Percentiles rank a stretch among this genome's conserved stretches.
These are phyloP conservation scores for Cnemophilus loriae DNA, from an alignment of 2,113 vertebrate genomes.

Conservation along the genomic window DNA sequence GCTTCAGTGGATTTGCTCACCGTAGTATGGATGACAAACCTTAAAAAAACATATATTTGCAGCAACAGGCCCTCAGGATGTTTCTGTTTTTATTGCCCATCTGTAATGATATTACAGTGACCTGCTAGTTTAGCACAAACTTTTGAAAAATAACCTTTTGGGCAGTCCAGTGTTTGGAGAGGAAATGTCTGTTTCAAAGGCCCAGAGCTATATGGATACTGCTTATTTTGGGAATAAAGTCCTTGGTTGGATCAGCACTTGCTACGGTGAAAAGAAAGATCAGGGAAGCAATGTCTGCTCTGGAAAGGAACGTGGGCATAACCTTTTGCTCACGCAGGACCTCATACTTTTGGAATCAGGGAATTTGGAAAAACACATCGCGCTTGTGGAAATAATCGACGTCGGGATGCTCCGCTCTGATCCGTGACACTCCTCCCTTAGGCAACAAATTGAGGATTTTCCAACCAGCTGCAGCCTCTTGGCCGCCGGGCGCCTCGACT, in stretches of 20 bases:
- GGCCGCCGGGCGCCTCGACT: background rate
- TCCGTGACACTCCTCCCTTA: rapidly evolving
- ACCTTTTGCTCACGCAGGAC: background rate
- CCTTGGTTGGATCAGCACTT: background rate
- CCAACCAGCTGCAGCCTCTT: background rate
- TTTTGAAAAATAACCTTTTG: background rate
- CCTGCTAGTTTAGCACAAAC: background rate
- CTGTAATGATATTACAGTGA: background rate
- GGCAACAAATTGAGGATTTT: background rate
- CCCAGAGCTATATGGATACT: background rate
- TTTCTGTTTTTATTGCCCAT: background rate
- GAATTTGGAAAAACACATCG: background rate
- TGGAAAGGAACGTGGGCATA: background rate
- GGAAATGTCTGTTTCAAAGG: background rate
- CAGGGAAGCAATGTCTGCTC: background rate
- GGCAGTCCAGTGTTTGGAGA: background rate
- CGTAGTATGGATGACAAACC: background rate
- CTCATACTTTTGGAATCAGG: background rate
- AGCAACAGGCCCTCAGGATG: background rate
- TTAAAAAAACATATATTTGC: background rate
- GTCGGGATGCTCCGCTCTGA: background rate
- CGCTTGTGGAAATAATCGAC: background rate
- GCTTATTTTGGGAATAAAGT: background rate
- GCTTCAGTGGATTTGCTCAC: background rate
- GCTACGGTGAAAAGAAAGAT: background rate